A percentile compares a stretch with the other conserved stretches of the same genome.
These are phyloP conservation scores for Hipparchia semele DNA, from an alignment of 2,888 invertebrate species.

Conservation along the genomic window DNA sequence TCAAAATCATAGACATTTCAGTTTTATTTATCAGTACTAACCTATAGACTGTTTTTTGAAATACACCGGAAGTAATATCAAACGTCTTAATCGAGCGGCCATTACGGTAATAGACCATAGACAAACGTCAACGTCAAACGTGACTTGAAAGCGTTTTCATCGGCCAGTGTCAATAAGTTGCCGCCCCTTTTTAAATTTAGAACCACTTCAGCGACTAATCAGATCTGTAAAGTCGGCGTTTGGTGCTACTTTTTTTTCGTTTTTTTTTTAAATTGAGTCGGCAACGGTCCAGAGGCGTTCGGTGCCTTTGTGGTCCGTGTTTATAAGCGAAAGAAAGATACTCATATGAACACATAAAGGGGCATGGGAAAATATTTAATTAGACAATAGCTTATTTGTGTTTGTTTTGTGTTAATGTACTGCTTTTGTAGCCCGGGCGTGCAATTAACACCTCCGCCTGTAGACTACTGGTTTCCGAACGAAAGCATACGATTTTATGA, in stretches of 20 bases:
- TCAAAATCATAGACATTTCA: no score
- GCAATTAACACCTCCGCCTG: constrained; percentile 67
- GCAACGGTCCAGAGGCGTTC: constrained; percentile 51
- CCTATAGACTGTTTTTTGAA: neutral
- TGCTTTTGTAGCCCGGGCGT: constrained; percentile 43
- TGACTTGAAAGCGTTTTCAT: constrained; percentile 68
- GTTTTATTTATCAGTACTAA: no score
- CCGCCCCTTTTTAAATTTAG: constrained; percentile 77
- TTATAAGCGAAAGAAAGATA: constrained; percentile 52
- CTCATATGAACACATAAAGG: constrained; percentile 50
- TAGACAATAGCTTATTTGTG: constrained; percentile 82
- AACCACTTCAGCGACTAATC: constrained; percentile 79
- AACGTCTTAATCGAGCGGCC: constrained; percentile 67
- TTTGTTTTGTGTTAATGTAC: constrained; percentile 81
- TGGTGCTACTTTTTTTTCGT: constrained; percentile 50
- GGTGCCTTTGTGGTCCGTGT: constrained; percentile 65
- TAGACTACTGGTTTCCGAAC: constrained; percentile 68
- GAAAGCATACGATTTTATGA: constrained; percentile 62
- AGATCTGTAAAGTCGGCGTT: constrained; percentile 78
- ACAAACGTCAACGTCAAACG: constrained; percentile 53
- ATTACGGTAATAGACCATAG: constrained; percentile 59
- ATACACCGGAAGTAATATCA: constrained; percentile 42
- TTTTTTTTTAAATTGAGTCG: constrained; percentile 54
- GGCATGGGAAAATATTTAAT: constrained; percentile 82
- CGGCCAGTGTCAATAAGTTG: constrained; percentile 69